phyloP scores from a whole-genome alignment of 1,140 invertebrate genomes.

The Aporrectodea caliginosa region DNA sequence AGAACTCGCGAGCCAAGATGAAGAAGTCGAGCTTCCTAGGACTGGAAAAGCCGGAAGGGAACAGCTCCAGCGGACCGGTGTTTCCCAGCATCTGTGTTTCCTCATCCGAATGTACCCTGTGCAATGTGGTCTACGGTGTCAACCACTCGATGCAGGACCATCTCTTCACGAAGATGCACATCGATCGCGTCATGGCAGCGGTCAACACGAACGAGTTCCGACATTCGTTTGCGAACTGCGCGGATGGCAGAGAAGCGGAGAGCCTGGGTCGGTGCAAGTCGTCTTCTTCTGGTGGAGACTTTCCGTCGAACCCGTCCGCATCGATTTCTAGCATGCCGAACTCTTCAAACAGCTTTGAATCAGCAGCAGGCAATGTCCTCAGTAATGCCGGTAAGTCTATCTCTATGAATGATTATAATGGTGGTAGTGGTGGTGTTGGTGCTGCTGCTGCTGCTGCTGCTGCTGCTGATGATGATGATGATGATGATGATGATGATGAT shows the following conservation, averaged over 20 bases:
- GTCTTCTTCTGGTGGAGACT: not conserved
- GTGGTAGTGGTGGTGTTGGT: no score
- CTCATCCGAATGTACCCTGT: not conserved
- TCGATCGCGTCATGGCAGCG: not conserved
- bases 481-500: no score
- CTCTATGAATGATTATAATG: no score
- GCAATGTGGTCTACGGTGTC: not conserved
- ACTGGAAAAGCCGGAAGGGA: not conserved
- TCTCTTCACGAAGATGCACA: not conserved
- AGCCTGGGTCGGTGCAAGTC: not conserved
- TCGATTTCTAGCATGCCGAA: not conserved
- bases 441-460: no score
- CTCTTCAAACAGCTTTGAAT: not conserved
- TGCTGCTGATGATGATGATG: no score
- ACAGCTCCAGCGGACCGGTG: not conserved
- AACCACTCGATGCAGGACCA: not conserved
- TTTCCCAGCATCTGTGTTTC: not conserved
- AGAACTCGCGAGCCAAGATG: conserved; percentile 96
- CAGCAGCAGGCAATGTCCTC: not conserved
- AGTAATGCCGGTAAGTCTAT: no score
- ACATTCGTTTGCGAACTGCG: not conserved
- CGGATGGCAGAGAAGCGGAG: not conserved
- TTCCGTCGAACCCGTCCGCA: not conserved
- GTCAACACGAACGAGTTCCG: not conserved
- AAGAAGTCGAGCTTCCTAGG: conserved; percentile 65